Evolutionary conservation across 2,888 invertebrate species (phyloP).

Genomic region (Torymus auratus): DNA sequence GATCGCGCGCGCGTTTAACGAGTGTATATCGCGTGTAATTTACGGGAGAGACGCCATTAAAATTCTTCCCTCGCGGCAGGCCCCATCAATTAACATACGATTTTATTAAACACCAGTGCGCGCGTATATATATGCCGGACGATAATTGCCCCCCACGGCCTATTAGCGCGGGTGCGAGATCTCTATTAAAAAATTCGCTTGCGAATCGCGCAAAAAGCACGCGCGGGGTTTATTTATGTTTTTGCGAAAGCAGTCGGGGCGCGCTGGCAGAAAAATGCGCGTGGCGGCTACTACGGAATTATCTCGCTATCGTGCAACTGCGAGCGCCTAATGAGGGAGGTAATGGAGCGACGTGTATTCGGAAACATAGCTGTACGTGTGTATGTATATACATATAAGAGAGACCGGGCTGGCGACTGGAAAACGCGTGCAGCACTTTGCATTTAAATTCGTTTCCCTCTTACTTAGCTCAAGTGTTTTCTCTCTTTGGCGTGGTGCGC

Average conservation of each 20-base stretch:
- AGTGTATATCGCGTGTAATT: constrained; percentile 29
- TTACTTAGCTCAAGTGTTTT: constrained; percentile 52
- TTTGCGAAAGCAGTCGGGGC: not conserved
- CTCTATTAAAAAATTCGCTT: too few species aligned
- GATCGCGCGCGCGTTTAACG: constrained; percentile 23
- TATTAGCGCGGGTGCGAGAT: constrained; percentile 1
- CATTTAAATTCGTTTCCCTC: constrained; percentile 63
- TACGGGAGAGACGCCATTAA: constrained; percentile 33
- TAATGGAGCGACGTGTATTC: constrained; percentile 61
- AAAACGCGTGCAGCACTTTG: constrained; percentile 58
- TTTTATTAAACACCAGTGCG: too few species aligned
- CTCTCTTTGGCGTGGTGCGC: constrained; percentile 15
- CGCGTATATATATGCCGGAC: too few species aligned
- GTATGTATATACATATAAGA: not conserved
- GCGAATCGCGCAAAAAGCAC: not conserved
- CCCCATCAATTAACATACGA: too few species aligned
- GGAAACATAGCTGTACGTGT: constrained; percentile 32
- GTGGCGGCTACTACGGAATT: not conserved
- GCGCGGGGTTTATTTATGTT: too few species aligned
- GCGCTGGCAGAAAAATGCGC: not conserved
- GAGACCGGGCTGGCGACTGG: not conserved
- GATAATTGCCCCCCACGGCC: not conserved
- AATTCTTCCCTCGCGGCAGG: constrained; percentile 14
- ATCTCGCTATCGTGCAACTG: constrained; percentile 50
- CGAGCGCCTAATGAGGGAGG: constrained; percentile 59